Conservation (phyloP, 2,888 invertebrate genomes). For the Ichneumoninae sp. region DNA sequence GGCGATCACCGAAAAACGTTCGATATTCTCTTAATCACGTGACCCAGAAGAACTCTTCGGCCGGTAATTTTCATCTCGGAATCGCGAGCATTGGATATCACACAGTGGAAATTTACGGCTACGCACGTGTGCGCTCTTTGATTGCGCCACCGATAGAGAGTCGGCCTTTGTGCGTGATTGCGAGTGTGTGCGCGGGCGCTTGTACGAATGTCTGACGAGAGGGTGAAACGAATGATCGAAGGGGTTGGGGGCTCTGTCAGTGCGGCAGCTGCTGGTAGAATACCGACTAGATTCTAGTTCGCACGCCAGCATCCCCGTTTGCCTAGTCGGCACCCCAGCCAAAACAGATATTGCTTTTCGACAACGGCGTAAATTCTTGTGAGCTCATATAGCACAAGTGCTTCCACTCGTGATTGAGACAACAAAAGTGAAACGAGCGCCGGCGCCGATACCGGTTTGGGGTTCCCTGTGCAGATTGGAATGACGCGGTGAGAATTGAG, state of each 20-base stretch:
- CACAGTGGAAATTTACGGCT: not conserved
- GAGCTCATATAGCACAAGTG: constrained; percentile 63
- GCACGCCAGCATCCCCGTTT: constrained; percentile 21
- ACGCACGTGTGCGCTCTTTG: constrained; percentile 55
- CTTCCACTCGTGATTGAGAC: constrained; percentile 20
- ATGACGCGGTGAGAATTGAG: not conserved
- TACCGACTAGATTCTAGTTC: not conserved
- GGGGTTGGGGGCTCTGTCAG: constrained; percentile 45
- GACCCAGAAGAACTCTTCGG: not conserved
- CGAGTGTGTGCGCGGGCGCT: not conserved
- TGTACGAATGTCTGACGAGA: constrained; percentile 26
- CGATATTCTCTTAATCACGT: not conserved
- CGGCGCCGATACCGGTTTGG: not conserved
- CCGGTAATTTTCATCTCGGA: constrained; percentile 2
- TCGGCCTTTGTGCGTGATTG: constrained; percentile 21
- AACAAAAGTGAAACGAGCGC: not conserved
- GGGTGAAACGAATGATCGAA: constrained; percentile 68
- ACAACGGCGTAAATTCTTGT: constrained; percentile 67
- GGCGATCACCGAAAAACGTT: no score
- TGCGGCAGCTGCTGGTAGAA: constrained; percentile 57
- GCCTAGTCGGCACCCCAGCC: constrained; percentile 35
- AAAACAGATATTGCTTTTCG: constrained; percentile 70
- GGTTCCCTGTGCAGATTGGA: not conserved
- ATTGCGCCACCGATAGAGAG: constrained; percentile 52
- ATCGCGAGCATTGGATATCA: constrained; percentile 6